A percentile compares a stretch with the other conserved stretches of the same genome.
Conservation (phyloP, 1,140 invertebrate genomes). For the Glossosoma conforme region DNA sequence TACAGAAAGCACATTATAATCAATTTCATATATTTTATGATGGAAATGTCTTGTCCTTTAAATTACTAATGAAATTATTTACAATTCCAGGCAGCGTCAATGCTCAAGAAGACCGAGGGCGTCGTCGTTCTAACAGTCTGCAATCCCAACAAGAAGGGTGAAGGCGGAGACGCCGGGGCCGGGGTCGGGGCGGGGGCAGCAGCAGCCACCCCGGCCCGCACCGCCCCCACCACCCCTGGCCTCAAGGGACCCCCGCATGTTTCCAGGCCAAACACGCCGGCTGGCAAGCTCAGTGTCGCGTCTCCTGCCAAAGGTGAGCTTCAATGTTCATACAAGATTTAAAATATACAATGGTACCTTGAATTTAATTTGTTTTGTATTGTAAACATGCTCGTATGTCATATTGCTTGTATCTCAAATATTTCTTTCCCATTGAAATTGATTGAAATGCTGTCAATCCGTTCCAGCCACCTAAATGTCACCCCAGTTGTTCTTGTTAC, state of each 20-base stretch:
- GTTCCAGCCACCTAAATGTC: no score
- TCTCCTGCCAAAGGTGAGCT: constrained; percentile 41
- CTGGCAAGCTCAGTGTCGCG: constrained; percentile 34
- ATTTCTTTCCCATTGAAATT: no score
- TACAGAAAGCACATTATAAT: no score
- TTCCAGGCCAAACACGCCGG: constrained; percentile 36
- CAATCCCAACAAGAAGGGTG: constrained; percentile 74
- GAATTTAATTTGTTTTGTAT: no score
- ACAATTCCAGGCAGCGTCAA: constrained; percentile 69
- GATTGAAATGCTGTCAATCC: no score
- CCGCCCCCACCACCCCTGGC: constrained; percentile 31
- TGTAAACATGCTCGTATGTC: no score
- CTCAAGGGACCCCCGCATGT: constrained; percentile 18
- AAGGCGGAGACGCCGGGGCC: constrained; percentile 36
- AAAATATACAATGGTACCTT: no score
- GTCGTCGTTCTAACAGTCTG: constrained; percentile 79
- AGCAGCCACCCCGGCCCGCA: constrained; percentile 26
- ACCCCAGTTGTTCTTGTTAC: no score
- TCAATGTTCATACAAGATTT: no score
- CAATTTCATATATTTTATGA: no score
- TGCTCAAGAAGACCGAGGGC: constrained; percentile 83
- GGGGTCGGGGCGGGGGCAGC: constrained; percentile 3
- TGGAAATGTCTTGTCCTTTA: neutral
- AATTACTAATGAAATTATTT: neutral
- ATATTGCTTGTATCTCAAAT: no score